These are phyloP conservation scores for Chloroceryle amazona DNA, from an alignment of 2,797 vertebrate species.

Conservation along the genomic window DNA sequence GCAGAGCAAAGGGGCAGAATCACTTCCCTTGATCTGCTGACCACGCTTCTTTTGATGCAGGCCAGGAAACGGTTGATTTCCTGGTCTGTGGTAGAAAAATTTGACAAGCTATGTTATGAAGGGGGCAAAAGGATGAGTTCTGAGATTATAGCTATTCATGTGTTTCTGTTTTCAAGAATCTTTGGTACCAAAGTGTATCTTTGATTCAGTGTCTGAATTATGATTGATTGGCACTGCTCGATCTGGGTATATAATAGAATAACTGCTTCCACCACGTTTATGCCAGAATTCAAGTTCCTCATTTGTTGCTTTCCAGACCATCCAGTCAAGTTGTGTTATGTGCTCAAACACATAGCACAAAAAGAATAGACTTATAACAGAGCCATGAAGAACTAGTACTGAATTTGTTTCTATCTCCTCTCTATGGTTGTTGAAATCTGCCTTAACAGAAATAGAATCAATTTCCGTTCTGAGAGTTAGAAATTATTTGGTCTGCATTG, in stretches of 20 bases:
- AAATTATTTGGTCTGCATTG: neutral
- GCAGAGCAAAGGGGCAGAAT: neutral
- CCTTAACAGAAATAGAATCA: neutral
- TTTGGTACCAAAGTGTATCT: neutral
- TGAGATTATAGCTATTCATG: neutral
- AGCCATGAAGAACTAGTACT: neutral
- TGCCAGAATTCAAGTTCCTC: neutral
- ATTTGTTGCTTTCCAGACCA: neutral
- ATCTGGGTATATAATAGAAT: neutral
- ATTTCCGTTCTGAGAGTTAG: neutral
- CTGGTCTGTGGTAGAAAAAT: neutral
- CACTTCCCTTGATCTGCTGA: fast-evolving
- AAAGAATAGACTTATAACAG: neutral
- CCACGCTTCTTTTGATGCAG: fast-evolving
- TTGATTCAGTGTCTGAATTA: neutral
- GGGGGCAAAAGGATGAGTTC: neutral
- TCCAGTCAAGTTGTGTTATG: neutral
- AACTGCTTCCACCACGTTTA: neutral
- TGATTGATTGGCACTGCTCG: neutral
- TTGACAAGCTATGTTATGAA: neutral
- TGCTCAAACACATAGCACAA: neutral
- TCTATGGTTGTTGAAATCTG: neutral
- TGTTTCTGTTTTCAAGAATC: neutral
- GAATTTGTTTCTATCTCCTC: neutral
- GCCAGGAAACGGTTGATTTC: fast-evolving